Evolutionary conservation across 2,113 vertebrate species (phyloP).

Genomic region (Elachura formosa): DNA sequence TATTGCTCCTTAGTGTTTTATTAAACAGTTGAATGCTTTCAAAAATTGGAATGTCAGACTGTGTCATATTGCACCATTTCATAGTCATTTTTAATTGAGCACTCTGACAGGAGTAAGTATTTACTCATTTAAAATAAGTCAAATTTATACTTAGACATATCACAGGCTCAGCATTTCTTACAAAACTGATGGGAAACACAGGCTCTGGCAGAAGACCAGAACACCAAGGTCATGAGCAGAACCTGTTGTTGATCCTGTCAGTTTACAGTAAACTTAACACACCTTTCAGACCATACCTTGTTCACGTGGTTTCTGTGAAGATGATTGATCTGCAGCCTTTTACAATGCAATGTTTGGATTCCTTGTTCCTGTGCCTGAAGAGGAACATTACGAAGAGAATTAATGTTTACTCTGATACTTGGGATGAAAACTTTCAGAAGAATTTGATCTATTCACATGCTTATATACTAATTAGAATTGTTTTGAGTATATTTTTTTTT

Average conservation of each 20-base stretch:
- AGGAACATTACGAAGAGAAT: not conserved
- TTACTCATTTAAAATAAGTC: not conserved
- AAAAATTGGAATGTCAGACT: constrained; percentile 8
- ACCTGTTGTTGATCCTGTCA: not conserved
- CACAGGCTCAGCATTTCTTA: not conserved
- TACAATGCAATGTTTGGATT: not conserved
- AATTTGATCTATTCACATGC: not conserved
- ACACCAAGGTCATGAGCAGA: not conserved
- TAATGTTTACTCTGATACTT: not conserved
- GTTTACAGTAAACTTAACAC: constrained; percentile 27
- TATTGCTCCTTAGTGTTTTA: not conserved
- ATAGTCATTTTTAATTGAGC: not conserved
- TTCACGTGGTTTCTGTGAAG: not conserved
- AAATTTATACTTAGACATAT: not conserved
- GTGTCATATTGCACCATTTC: not conserved
- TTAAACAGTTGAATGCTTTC: constrained; percentile 20
- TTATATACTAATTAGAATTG: not conserved
- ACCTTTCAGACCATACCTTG: not conserved
- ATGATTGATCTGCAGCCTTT: not conserved
- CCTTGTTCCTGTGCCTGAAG: not conserved
- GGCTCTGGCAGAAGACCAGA: not conserved
- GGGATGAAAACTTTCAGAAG: not conserved
- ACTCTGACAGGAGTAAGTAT: not conserved
- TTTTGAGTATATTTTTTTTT: not conserved
- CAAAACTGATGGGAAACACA: not conserved